Conservation (phyloP, 2,113 vertebrate genomes). For the Chamaea fasciata region DNA sequence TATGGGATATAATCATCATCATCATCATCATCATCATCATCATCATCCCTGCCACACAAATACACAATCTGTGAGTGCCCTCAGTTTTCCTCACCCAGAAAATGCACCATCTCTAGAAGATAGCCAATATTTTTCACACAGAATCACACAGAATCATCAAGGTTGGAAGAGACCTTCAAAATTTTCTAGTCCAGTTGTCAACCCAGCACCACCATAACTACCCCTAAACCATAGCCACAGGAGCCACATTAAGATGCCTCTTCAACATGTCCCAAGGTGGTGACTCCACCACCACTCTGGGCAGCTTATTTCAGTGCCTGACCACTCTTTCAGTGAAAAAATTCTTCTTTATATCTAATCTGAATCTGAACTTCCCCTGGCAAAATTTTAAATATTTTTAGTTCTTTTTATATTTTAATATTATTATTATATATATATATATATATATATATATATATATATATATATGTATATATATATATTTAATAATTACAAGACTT, state of each 20-base stretch:
- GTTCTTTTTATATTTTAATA: background rate
- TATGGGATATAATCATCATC: background rate
- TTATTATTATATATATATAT: too few species aligned
- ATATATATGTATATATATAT: too few species aligned
- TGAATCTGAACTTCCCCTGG: background rate
- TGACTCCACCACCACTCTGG: background rate
- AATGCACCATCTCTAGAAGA: background rate
- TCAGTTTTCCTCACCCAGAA: background rate
- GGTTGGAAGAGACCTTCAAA: background rate
- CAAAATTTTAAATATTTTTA: background rate
- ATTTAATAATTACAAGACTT: background rate
- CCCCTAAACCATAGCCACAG: background rate
- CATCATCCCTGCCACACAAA: background rate
- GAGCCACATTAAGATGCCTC: background rate
- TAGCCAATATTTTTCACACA: background rate
- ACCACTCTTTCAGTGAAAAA: background rate
- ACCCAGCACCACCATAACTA: background rate
- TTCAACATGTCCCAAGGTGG: rapidly evolving
- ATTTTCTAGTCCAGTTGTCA: background rate
- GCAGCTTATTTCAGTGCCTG: background rate
- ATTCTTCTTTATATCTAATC: background rate
- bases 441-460: too few species aligned
- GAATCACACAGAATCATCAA: background rate
- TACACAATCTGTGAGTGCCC: background rate
- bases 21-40: background rate